Evolutionary conservation across 2,113 vertebrate species (phyloP).

Genomic region (Centrocercus urophasianus): DNA sequence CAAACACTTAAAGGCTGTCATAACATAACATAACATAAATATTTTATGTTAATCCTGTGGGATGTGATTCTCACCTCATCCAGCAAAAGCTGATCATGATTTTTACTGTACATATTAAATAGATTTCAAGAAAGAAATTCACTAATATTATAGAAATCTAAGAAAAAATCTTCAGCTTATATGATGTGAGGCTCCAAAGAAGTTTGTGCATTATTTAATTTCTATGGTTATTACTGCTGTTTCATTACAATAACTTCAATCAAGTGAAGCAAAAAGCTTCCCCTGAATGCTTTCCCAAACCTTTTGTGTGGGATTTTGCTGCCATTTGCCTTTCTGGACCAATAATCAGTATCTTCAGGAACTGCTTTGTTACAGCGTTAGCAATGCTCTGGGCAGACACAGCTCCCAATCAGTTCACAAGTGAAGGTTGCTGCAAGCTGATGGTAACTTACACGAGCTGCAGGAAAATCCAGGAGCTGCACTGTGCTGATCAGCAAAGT

Average conservation of each 20-base stretch:
- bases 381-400: neutral
- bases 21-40: neutral
- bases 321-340: neutral
- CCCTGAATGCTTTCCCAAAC: neutral
- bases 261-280: neutral
- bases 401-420: neutral
- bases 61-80: neutral
- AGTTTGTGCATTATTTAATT: conserved; percentile 28
- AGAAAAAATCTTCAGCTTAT: neutral
- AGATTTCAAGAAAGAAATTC: neutral
- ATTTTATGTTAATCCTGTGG: neutral
- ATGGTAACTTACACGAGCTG: conserved; percentile 82
- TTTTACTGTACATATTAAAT: neutral
- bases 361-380: neutral
- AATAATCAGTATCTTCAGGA: neutral
- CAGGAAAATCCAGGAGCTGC: conserved; percentile 75
- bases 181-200: neutral
- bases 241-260: neutral
- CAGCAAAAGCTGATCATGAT: neutral
- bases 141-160: neutral
- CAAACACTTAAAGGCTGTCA: neutral
- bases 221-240: neutral
- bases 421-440: neutral
- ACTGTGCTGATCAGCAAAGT: conserved; percentile 85
- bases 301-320: neutral